phyloP scores from a whole-genome alignment of 1,140 invertebrate genomes.

The Anagrus nilaparvatae region DNA sequence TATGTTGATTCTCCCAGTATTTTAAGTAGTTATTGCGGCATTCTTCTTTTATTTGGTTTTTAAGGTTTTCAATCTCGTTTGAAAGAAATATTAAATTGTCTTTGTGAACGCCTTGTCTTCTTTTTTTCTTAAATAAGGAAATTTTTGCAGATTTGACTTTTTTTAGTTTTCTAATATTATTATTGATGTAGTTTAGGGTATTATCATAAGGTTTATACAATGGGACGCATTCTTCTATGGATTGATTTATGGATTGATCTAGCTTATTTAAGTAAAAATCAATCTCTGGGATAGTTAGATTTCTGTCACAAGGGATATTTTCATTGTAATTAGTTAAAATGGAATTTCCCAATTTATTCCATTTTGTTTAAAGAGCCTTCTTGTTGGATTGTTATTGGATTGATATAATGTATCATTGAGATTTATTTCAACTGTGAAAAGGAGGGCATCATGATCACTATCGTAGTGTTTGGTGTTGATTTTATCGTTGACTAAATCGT shows the following conservation, averaged over 20 bases:
- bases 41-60: too few relatives aligned
- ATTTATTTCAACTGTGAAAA: constrained; percentile 5
- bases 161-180: constrained; percentile 10
- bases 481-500: neutral
- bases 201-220: constrained; percentile 3
- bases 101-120: too few relatives aligned
- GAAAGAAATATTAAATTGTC: too few relatives aligned
- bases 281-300: constrained; percentile 16
- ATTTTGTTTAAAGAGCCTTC: constrained; percentile 15
- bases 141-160: constrained; percentile 9
- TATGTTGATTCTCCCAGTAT: too few relatives aligned
- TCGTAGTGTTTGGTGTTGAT: neutral
- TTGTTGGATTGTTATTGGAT: neutral
- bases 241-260: neutral
- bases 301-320: constrained; percentile 7
- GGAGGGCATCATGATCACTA: constrained; percentile 3
- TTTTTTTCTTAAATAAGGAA: too few relatives aligned
- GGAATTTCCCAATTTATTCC: constrained; percentile 10
- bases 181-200: constrained; percentile 5
- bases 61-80: too few relatives aligned
- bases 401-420: neutral
- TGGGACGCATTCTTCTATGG: constrained; percentile 12
- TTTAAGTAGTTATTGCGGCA: too few relatives aligned
- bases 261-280: constrained; percentile 8
- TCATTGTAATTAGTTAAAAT: neutral